Conservation (phyloP, 1,140 invertebrate species). For the Lordiphosa collinella region DNA sequence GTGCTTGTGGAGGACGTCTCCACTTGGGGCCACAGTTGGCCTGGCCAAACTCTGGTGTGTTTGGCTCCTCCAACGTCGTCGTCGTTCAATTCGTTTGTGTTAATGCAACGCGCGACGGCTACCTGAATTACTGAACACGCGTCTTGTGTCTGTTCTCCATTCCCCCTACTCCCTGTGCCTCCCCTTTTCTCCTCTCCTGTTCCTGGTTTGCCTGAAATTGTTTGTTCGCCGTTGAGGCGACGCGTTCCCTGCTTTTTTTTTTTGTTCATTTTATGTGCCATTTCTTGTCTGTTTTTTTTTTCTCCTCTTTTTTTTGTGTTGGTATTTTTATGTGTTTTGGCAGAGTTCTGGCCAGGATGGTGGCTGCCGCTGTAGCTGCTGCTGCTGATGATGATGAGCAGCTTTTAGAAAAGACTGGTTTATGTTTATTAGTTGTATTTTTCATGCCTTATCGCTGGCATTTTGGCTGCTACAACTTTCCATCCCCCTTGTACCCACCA, state of each 20-base stretch:
- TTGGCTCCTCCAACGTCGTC: constrained; percentile 22
- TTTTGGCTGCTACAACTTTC: constrained; percentile 36
- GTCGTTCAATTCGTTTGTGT: constrained; percentile 74
- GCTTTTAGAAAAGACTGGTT: constrained; percentile 74
- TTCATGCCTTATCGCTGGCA: constrained; percentile 59
- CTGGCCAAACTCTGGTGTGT: constrained; percentile 24
- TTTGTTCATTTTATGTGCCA: constrained; percentile 61
- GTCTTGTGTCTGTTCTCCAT: constrained; percentile 73
- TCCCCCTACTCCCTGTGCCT: constrained; percentile 5
- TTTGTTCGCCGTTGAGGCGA: constrained; percentile 67
- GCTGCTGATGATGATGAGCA: constrained; percentile 61
- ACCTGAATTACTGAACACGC: constrained; percentile 80
- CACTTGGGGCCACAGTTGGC: constrained; percentile 5
- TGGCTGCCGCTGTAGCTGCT: constrained; percentile 17
- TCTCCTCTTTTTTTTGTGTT: constrained; percentile 36
- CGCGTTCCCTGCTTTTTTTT: constrained; percentile 50
- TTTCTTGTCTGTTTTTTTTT: constrained; percentile 31
- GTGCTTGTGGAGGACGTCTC: constrained; percentile 49
- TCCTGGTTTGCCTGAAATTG: constrained; percentile 62
- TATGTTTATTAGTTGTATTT: constrained; percentile 78
- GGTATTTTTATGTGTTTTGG: constrained; percentile 73
- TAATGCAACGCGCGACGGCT: constrained; percentile 79
- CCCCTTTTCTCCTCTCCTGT: constrained; percentile 13
- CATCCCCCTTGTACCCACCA: neutral
- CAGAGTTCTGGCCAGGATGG: constrained; percentile 48